Percentiles rank a stretch among this genome's conserved stretches.
phyloP scores from a whole-genome alignment of 2,113 vertebrate species.

The Meleagris gallopavo region DNA sequence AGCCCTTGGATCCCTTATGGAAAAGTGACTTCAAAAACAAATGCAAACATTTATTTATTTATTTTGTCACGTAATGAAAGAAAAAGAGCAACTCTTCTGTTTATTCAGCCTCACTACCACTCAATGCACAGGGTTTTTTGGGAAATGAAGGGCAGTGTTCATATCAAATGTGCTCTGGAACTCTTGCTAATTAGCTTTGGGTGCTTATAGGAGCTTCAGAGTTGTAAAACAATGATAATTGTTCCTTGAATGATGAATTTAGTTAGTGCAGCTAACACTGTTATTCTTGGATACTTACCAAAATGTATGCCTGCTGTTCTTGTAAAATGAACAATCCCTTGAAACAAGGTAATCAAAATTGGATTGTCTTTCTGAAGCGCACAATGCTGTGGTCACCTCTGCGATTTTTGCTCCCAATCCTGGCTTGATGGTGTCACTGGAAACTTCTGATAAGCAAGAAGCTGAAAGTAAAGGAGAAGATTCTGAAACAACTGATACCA shows the following conservation, averaged over 20 bases:
- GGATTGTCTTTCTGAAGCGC: slow-evolving; percentile 80
- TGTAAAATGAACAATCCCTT: slow-evolving; percentile 17
- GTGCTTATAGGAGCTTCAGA: neutral
- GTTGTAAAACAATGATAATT: neutral
- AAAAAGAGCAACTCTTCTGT: neutral
- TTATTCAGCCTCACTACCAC: neutral
- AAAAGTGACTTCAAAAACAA: neutral
- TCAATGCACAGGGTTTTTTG: neutral
- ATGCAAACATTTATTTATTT: neutral
- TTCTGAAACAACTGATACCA: slow-evolving; percentile 83
- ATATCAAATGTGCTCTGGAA: neutral
- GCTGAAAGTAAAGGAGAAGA: slow-evolving; percentile 84
- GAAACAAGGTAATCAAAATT: neutral
- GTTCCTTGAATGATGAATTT: neutral
- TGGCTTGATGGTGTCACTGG: slow-evolving; percentile 88
- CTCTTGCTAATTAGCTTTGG: neutral
- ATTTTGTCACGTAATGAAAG: neutral
- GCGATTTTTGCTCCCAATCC: slow-evolving; percentile 97
- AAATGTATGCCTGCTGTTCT: neutral
- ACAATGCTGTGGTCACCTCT: slow-evolving; percentile 98
- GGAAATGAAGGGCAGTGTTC: neutral
- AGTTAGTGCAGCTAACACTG: neutral
- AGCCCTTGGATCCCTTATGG: neutral
- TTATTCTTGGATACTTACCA: neutral
- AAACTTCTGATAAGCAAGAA: slow-evolving; percentile 88